Conservation (phyloP, 1,140 invertebrate genomes). For the Ooceraea biroi region DNA sequence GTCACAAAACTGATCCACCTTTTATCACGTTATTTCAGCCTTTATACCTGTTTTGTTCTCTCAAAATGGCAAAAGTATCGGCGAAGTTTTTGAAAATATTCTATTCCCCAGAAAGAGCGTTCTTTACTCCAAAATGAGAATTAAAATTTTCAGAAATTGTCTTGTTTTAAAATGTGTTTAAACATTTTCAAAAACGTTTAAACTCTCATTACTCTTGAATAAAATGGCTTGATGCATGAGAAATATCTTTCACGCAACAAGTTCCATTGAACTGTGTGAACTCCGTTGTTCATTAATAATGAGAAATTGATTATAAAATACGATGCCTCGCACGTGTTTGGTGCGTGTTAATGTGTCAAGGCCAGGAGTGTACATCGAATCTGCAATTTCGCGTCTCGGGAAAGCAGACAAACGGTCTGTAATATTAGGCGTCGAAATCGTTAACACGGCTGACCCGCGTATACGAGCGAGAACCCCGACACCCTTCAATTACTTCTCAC, state of each 20-base stretch:
- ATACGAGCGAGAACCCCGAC: conserved; percentile 39
- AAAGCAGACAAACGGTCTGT: conserved; percentile 42
- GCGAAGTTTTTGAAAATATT: background rate
- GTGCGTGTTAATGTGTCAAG: conserved; percentile 64
- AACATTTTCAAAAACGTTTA: too few relatives aligned
- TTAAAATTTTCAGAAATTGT: too few relatives aligned
- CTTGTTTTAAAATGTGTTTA: too few relatives aligned
- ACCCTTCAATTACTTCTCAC: conserved; percentile 73
- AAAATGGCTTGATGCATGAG: too few relatives aligned
- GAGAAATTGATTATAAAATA: conserved; percentile 25
- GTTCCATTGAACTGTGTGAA: background rate
- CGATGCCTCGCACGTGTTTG: background rate
- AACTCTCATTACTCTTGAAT: too few relatives aligned
- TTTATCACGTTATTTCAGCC: conserved; percentile 42
- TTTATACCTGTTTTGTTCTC: background rate
- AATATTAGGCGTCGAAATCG: conserved; percentile 62
- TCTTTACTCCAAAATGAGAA: too few relatives aligned
- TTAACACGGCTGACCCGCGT: conserved; percentile 65
- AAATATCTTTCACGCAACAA: too few relatives aligned
- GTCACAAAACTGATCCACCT: conserved; percentile 8
- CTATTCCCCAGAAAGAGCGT: too few relatives aligned
- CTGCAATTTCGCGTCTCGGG: conserved; percentile 50
- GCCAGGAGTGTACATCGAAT: conserved; percentile 4
- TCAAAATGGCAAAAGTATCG: background rate
- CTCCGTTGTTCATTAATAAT: background rate